A percentile compares a stretch with the other conserved stretches of the same genome.
These are phyloP conservation scores for Lacerta viridis DNA, from an alignment of 2,797 vertebrate genomes.

Conservation along the genomic window DNA sequence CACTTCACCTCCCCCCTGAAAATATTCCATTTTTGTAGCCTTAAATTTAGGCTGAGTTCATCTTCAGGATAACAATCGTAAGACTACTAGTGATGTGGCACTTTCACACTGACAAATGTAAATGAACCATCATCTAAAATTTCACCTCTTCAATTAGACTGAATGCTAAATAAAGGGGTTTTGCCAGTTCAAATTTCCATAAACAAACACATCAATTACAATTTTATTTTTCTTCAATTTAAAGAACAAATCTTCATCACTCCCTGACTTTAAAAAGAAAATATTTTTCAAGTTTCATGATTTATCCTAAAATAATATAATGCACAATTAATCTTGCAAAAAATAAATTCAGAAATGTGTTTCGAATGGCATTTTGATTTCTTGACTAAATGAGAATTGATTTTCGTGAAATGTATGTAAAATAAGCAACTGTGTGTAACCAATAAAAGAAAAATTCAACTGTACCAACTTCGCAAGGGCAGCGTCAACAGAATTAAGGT, in stretches of 20 bases:
- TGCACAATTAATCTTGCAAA: slow-evolving; percentile 9
- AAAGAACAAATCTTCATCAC: slow-evolving; percentile 17
- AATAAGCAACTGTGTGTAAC: slow-evolving; percentile 28
- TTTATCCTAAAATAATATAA: slow-evolving; percentile 46
- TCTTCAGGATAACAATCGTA: slow-evolving; percentile 9
- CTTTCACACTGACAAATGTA: slow-evolving; percentile 48
- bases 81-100: slow-evolving; percentile 60
- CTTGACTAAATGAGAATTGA: slow-evolving; percentile 46
- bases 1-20: neutral
- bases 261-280: neutral
- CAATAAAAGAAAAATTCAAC: slow-evolving; percentile 34
- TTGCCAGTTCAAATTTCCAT: slow-evolving; percentile 65
- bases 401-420: slow-evolving; percentile 42
- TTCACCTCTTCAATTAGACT: slow-evolving; percentile 56
- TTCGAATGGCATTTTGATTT: slow-evolving; percentile 48
- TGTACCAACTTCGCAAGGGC: slow-evolving; percentile 40
- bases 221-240: slow-evolving; percentile 27
- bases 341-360: slow-evolving; percentile 11
- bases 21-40: rapidly evolving
- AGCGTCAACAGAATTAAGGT: neutral
- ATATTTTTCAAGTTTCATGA: slow-evolving; percentile 44
- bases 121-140: slow-evolving; percentile 54
- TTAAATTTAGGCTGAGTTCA: slow-evolving; percentile 54
- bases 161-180: slow-evolving; percentile 68
- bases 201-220: slow-evolving; percentile 24